Evolutionary conservation across 2,888 invertebrate species (phyloP).

Genomic region (Dilophus febrilis): DNA sequence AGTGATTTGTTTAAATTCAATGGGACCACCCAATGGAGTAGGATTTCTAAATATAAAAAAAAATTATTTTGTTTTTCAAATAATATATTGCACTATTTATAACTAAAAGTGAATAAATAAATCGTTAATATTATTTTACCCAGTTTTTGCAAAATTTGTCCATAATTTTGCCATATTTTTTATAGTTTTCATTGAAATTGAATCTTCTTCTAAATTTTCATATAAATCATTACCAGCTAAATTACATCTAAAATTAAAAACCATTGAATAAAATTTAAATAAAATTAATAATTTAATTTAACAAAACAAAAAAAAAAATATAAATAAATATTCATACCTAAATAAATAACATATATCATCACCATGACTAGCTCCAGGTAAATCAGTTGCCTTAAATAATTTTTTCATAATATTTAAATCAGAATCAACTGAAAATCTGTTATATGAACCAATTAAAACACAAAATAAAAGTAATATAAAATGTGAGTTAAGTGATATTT

Average conservation of each 20-base stretch:
- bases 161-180: slow-evolving; percentile 1
- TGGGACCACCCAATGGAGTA: not conserved
- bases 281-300: not conserved
- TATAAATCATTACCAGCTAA: not conserved
- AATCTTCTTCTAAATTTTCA: not conserved
- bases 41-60: not conserved
- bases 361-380: slow-evolving; percentile 1
- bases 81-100: not conserved
- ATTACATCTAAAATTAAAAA: too few species aligned
- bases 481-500: not conserved
- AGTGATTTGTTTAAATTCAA: not conserved
- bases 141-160: slow-evolving; percentile 7
- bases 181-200: slow-evolving; percentile 3
- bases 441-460: not conserved
- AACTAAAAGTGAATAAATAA: not conserved
- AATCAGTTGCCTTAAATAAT: not conserved
- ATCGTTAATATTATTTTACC: slow-evolving; percentile 1
- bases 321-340: slow-evolving; percentile 1
- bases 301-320: not conserved
- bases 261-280: not conserved
- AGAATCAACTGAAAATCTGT: slow-evolving; percentile 4
- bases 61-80: not conserved
- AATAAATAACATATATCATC: slow-evolving; percentile 6
- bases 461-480: not conserved
- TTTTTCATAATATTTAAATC: slow-evolving; percentile 3